Conservation (phyloP, 1,140 invertebrate genomes). For the Colletes gigas region DNA sequence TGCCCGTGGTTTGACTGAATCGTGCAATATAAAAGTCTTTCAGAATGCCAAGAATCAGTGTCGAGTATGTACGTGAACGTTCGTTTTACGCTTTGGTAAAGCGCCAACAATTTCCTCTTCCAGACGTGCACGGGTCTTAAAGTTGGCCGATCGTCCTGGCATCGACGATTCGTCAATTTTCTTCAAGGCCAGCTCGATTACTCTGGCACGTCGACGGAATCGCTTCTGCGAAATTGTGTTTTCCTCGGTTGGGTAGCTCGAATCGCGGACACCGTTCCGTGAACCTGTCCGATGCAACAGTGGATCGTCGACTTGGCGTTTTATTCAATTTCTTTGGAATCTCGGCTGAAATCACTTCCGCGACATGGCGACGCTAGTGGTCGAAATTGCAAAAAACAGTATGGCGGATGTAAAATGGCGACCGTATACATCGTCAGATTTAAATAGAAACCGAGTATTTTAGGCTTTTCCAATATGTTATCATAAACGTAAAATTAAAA, state of each 20-base stretch:
- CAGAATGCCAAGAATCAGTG: no score
- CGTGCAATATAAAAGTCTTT: no score
- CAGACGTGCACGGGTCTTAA: not conserved
- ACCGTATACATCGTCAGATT: no score
- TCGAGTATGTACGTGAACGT: no score
- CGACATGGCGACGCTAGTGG: not conserved
- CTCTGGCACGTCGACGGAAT: conserved; percentile 12
- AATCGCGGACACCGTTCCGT: conserved; percentile 15
- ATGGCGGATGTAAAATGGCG: no score
- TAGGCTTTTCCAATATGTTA: no score
- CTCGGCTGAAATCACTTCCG: conserved; percentile 11
- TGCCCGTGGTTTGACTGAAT: no score
- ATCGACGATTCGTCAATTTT: conserved; percentile 28
- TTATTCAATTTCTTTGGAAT: conserved; percentile 45
- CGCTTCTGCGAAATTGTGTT: conserved; percentile 31
- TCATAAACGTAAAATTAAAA: no score
- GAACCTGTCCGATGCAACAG: not conserved
- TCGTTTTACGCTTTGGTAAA: no score
- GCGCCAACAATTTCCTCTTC: not conserved
- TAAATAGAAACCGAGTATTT: no score
- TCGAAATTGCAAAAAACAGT: no score
- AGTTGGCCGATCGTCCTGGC: not conserved
- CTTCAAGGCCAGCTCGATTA: conserved; percentile 45
- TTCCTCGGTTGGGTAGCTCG: conserved; percentile 9
- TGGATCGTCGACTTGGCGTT: conserved; percentile 8